Evolutionary conservation across 2,113 vertebrate species (phyloP).

Genomic region (Notarius quadriscutis): DNA sequence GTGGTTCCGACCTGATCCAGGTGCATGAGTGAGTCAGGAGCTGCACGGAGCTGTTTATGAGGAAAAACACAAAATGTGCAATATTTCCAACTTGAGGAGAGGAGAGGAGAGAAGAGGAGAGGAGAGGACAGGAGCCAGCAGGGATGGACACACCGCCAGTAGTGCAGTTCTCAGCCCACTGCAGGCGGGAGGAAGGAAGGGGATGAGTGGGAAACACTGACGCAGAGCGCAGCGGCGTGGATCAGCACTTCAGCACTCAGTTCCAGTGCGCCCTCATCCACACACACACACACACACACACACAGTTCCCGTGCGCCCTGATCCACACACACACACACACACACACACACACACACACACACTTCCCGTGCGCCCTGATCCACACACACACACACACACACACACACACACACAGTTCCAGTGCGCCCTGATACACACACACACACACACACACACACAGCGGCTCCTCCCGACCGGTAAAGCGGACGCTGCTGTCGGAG

Average conservation of each 20-base stretch:
- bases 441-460: not conserved
- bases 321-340: too few relatives aligned
- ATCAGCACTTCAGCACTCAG: not conserved
- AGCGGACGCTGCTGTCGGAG: not conserved
- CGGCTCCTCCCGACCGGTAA: not conserved
- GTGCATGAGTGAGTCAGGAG: too few relatives aligned
- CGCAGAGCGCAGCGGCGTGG: constrained; percentile 15
- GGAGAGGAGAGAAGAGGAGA: too few relatives aligned
- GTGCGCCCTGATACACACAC: not conserved
- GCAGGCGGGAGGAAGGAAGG: not conserved
- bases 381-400: not conserved
- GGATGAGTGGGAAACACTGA: constrained; percentile 29
- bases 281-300: not conserved
- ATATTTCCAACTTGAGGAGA: not conserved
- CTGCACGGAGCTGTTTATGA: too few relatives aligned
- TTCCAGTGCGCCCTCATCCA: not conserved
- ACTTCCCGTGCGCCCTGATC: not conserved
- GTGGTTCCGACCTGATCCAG: too few relatives aligned
- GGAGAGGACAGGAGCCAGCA: too few relatives aligned
- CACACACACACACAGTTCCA: not conserved
- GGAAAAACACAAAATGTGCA: not conserved
- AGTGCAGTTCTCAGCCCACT: constrained; percentile 6
- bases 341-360: too few relatives aligned
- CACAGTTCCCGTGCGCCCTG: too few relatives aligned
- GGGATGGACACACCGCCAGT: not conserved